Conservation (phyloP, 2,888 invertebrate species). For the Achlya flavicornis region DNA sequence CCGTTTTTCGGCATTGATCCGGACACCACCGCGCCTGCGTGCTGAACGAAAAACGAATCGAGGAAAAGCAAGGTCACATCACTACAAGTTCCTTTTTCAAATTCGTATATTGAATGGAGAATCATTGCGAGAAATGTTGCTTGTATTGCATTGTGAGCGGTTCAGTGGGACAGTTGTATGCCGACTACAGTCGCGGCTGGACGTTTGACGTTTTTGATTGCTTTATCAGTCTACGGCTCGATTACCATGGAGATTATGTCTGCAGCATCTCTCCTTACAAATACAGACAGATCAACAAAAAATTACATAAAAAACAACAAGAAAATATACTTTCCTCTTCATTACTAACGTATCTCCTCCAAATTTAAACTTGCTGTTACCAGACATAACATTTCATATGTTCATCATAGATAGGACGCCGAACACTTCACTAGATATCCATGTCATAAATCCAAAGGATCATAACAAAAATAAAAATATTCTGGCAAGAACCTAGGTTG, state of each 20-base stretch:
- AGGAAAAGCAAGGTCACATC: constrained; percentile 80
- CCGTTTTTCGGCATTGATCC: constrained; percentile 83
- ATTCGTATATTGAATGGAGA: constrained; percentile 80
- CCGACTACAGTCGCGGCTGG: constrained; percentile 25
- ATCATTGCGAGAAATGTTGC: constrained; percentile 69
- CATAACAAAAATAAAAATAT: background rate
- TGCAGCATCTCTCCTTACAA: background rate
- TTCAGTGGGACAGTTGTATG: constrained; percentile 61
- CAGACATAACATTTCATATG: too few relatives aligned
- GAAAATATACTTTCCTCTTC: background rate
- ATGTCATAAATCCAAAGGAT: too few relatives aligned
- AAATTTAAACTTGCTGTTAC: too few relatives aligned
- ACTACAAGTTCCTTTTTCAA: constrained; percentile 79
- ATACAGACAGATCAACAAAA: background rate
- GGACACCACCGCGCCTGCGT: constrained; percentile 77
- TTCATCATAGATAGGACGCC: too few relatives aligned
- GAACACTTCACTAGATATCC: too few relatives aligned
- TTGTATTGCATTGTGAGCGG: constrained; percentile 51
- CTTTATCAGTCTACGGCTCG: constrained; percentile 3
- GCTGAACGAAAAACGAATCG: constrained; percentile 77
- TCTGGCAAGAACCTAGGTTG: constrained; percentile 17
- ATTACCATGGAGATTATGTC: background rate
- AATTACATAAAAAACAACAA: background rate
- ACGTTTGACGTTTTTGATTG: constrained; percentile 28
- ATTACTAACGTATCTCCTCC: background rate